Base-by-base conservation (phyloP, 2,888 invertebrate genomes). In the Meiosimyza decipiens region DNA sequence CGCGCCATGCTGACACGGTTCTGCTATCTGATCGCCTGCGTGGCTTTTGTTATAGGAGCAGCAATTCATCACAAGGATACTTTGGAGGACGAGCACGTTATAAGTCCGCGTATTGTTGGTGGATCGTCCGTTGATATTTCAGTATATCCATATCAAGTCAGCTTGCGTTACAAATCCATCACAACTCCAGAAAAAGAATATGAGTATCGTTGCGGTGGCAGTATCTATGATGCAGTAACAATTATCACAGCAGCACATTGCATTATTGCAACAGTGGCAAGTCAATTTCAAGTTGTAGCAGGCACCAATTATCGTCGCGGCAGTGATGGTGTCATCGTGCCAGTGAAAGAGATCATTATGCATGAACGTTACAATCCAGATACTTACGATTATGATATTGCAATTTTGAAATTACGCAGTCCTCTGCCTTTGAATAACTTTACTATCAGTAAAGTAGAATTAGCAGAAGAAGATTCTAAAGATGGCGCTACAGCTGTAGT, bases 351-450 rank as follows among this genome's bases (percentile, higher is more conserved):
- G 51, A 78, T 90, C 5, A 73, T 87, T 1, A 84, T 84, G 76
- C 90, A 92, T 77, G 88, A 89, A 49, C 77, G 85, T 0, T 92
- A 90, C 77, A 82, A 85, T 57, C 66, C 74, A 15, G 6, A 7
- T 0, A 65, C 11, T 3, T 88, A 87, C 84, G 89, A 91, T 73
- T 88, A 88, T 73, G 91, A 92, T 70, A 83, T 91, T 15, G 91
- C 91, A 0, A 75, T 91, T 1, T 68, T 86, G 4, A 62, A 80
- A 0, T 62, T 86, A n/a, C 77, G 72, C 1, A 70, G 78, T 0
- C 79, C 81, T 1, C 55, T 85, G 73, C 81, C 81, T 0, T 50
- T 85, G 18, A 82, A 85, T 52, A 79, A 81, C 71, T 79, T 80
- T 12, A 81, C 80, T 54, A 83, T 85, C 0, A 79, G 76, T 65